Evolutionary conservation across 2,797 vertebrate genomes (phyloP).

Genomic region (Atherinosoma microstoma): DNA sequence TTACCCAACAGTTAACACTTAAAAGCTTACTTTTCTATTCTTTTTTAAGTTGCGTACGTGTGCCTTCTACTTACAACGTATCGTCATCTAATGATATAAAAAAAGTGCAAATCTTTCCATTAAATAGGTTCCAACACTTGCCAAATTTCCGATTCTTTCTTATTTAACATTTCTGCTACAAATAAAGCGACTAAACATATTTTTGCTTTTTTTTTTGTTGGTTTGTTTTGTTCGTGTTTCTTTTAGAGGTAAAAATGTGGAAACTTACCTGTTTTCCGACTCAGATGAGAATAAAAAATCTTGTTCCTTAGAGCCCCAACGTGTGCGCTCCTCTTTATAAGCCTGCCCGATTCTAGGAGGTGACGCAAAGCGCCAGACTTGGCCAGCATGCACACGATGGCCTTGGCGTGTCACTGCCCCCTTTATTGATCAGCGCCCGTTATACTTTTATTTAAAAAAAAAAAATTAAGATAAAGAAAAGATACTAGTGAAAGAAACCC

Average conservation of each 20-base stretch:
- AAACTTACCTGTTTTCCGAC: slow-evolving; percentile 74
- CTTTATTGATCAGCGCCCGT: slow-evolving; percentile 41
- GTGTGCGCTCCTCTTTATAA: slow-evolving; percentile 74
- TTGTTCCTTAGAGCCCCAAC: slow-evolving; percentile 27
- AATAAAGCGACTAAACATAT: neutral
- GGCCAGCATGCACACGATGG: slow-evolving; percentile 67
- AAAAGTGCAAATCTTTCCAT: neutral
- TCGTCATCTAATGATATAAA: neutral
- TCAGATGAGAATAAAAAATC: slow-evolving; percentile 43
- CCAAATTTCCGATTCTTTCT: neutral
- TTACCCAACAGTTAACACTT: neutral
- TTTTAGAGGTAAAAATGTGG: neutral
- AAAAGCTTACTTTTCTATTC: no score
- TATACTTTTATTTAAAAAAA: neutral
- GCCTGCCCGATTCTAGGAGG: slow-evolving; percentile 10
- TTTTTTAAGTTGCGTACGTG: neutral
- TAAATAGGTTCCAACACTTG: neutral
- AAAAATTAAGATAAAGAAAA: neutral
- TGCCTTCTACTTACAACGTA: neutral
- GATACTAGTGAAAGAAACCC: no score
- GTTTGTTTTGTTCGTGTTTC: neutral
- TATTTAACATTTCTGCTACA: neutral
- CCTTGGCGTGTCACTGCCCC: slow-evolving; percentile 53
- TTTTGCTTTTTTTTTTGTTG: neutral
- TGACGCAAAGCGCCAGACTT: slow-evolving; percentile 63